Conservation (phyloP, 2,797 vertebrate species). For the Gallinago stenura region DNA sequence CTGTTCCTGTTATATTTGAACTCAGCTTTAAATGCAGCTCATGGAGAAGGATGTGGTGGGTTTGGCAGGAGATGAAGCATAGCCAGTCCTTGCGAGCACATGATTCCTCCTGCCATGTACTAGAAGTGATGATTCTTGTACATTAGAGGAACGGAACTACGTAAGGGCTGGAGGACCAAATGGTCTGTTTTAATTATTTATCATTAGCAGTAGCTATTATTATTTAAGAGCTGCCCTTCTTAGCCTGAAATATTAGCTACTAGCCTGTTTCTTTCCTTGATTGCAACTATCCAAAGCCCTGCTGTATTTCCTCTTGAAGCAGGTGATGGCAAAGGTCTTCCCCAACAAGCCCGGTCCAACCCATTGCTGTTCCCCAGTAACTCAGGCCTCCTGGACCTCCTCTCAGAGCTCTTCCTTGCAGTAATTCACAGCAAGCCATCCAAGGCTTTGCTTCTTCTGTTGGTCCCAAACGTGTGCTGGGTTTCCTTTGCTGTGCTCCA, state of each 20-base stretch:
- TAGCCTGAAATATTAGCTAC: neutral
- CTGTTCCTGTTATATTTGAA: neutral
- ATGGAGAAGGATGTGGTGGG: neutral
- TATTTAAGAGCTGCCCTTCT: constrained; percentile 18
- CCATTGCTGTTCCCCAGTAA: neutral
- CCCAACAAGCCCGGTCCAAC: neutral
- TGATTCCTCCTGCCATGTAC: neutral
- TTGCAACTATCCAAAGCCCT: neutral
- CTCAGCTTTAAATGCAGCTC: neutral
- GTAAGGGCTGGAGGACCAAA: neutral
- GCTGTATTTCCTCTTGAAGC: neutral
- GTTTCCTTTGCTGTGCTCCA: neutral
- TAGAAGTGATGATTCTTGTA: neutral
- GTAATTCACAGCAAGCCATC: neutral
- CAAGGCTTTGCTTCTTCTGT: neutral
- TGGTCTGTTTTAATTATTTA: constrained; percentile 38
- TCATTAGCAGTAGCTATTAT: neutral
- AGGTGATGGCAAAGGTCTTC: neutral
- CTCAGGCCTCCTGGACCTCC: neutral
- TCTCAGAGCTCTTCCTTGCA: neutral
- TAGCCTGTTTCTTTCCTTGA: neutral
- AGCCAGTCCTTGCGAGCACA: neutral
- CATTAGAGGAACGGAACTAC: neutral
- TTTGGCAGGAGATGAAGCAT: neutral
- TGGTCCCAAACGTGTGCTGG: neutral